Base-by-base conservation (phyloP, 1,140 invertebrate species). In the Vanessa atalanta region DNA sequence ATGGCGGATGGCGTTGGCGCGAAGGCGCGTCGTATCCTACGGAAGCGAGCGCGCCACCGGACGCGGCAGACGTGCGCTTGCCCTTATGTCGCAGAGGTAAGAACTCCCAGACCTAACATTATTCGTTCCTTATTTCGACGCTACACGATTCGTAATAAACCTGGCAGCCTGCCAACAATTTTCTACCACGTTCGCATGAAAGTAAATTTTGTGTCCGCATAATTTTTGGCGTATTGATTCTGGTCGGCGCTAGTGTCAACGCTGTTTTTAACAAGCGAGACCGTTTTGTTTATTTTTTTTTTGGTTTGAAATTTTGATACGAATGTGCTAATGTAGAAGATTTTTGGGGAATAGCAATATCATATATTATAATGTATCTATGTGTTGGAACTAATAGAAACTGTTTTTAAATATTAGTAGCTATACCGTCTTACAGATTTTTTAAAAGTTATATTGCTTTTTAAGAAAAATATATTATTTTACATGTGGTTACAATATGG, bases 11-110 rank as follows among this genome's bases (percentile, higher is more conserved):
- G 70, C 61, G 79, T 65, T 72, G 78, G 83, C 73, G 66, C 70
- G 76, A 83, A 82, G 82, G 84, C 78, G 78, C 80, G 79, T 71
- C 80, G 79, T 79, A 74, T 81, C 78, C 85, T 67, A 73, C 75
- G 79, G 81, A 82, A 79, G 77, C 73, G 76, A 68, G 79, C 76
- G 72, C 73, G 73, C 78, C 76, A 74, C 75, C 79, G 76, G 79
- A 80, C 79, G 78, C 72, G 63, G 72, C 78, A 75, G 79, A 80
- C 79, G 80, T 77, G 80, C 63, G 77, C 74, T 70, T 76, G 77
- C 79, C 78, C 77, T 75, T 64, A 64, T 23, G 26, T 64, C 55
- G 78, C 60, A 75, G 77, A 66, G 81, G 80, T 82, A 72, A 57
- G 47, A 50, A 43, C 12, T 61, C 43, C n/a, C 77, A 65, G 77